These are phyloP conservation scores for Petaurus breviceps DNA, from an alignment of 2,113 vertebrate genomes.

Conservation along the genomic window DNA sequence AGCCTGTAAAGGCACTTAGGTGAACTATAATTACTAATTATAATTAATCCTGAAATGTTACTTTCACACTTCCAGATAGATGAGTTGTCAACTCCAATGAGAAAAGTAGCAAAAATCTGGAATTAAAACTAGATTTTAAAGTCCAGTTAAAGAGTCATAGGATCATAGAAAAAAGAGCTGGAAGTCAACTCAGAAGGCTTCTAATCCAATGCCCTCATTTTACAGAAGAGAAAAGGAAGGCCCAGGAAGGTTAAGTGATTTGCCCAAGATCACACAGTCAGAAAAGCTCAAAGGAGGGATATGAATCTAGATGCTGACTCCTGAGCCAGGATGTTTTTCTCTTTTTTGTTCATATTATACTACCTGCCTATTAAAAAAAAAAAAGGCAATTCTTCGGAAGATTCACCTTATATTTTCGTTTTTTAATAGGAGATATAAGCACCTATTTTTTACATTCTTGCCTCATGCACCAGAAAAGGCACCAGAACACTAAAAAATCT, in stretches of 20 bases:
- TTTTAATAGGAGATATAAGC: slow-evolving; percentile 1
- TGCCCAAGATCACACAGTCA: background rate
- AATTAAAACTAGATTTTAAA: background rate
- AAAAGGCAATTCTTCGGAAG: slow-evolving; percentile 31
- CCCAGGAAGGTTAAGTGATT: background rate
- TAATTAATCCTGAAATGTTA: background rate
- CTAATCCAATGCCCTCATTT: background rate
- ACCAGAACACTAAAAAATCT: slow-evolving; percentile 11
- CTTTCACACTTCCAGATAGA: background rate
- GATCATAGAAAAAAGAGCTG: background rate
- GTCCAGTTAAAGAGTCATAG: background rate
- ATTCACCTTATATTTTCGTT: slow-evolving; percentile 38
- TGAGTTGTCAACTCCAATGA: background rate
- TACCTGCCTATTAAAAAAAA: background rate
- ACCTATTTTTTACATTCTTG: background rate
- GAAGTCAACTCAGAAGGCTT: background rate
- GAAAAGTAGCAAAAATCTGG: background rate
- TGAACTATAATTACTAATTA: background rate
- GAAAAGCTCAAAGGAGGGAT: background rate
- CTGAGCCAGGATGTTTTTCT: background rate
- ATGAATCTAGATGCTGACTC: background rate
- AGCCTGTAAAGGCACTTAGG: background rate
- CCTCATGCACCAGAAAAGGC: slow-evolving; percentile 38
- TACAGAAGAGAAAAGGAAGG: background rate
- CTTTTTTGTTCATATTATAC: slow-evolving; percentile 16